Base-by-base conservation (phyloP, 2,113 vertebrate genomes). In the Catharus fuscescens region DNA sequence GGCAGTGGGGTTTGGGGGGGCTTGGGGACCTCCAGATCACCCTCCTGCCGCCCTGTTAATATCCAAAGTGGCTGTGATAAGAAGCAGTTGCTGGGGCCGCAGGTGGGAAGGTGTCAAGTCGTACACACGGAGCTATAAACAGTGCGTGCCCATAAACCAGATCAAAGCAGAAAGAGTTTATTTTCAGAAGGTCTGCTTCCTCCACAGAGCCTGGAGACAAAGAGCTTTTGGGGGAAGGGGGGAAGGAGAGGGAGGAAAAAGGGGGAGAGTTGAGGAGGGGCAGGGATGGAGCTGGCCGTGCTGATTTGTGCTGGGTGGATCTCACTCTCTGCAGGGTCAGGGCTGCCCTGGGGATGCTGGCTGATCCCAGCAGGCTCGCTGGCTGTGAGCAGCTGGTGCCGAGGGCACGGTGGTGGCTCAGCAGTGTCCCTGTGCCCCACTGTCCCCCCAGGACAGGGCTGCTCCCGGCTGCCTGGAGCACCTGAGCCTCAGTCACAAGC, bases 41-140 rank as follows among this genome's bases (percentile, higher is more conserved):
- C 86, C 92, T 96, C 96, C 94, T 15, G 2, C 90, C 25, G 48
- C 95, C 92, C 95, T 69, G 95, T 93, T 96, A 97, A 98, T 98
- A 97, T 97, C 96, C 97, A 92, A 80, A 97, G 98, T 98, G 98
- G 92, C 86, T 85, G 96, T 98, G 98, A 98, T 96, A 96, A 98
- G 98, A 98, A 97, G 50, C 98, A 98, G 97, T 96, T 96, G 95
- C 96, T 85, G 95, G 89, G 95, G 95, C 95, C 87, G 84, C 87
- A 96, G 97, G 98, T 97, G 96, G 98, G 97, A 97, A 98, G 97
- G 97, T 97, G 97, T 95, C 86, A 96, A 98, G 95, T 97, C 96
- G 95, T 97, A 96, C 93, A 84, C 71, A 73, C 78, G 48, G 87
- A 96, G 96, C 97, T 97, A 96, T 97, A 98, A 98, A 98, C 98